Conservation (phyloP, 2,888 invertebrate genomes). For the Polietes domitor region DNA sequence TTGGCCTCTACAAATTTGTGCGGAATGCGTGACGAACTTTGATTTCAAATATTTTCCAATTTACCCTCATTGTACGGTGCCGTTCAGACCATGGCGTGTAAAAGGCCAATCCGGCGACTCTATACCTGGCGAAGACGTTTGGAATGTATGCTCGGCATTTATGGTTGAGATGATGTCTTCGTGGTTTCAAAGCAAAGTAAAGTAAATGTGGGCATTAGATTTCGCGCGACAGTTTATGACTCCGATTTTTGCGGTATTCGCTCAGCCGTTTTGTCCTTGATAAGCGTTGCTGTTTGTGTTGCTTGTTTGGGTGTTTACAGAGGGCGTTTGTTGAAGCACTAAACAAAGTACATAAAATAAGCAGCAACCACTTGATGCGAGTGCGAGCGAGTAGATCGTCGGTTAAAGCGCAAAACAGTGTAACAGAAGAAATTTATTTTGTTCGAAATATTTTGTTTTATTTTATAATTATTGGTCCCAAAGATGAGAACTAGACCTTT, state of each 20-base stretch:
- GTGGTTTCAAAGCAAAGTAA: not conserved
- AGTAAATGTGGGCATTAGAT: not conserved
- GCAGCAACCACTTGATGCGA: not conserved
- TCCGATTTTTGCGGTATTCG: not conserved
- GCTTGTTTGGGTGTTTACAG: not conserved
- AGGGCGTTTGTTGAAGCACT: not conserved
- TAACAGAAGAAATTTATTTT: too few species aligned
- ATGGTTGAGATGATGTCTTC: not conserved
- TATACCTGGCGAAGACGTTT: not conserved
- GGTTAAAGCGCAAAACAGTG: too few species aligned
- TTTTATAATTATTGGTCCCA: too few species aligned
- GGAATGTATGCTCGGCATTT: not conserved
- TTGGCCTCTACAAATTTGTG: not conserved
- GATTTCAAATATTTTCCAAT: conserved; percentile 6
- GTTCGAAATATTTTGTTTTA: too few species aligned
- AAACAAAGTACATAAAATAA: not conserved
- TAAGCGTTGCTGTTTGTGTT: not conserved
- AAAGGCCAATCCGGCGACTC: not conserved
- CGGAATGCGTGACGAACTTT: not conserved
- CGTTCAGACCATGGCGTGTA: not conserved
- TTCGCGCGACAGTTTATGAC: conserved; percentile 4
- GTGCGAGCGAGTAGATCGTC: too few species aligned
- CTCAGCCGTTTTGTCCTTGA: not conserved
- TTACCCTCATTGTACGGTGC: not conserved
- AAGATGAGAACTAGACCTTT: too few species aligned